Conservation (phyloP, 2,797 vertebrate species). For the Neosalanx taihuensis region DNA sequence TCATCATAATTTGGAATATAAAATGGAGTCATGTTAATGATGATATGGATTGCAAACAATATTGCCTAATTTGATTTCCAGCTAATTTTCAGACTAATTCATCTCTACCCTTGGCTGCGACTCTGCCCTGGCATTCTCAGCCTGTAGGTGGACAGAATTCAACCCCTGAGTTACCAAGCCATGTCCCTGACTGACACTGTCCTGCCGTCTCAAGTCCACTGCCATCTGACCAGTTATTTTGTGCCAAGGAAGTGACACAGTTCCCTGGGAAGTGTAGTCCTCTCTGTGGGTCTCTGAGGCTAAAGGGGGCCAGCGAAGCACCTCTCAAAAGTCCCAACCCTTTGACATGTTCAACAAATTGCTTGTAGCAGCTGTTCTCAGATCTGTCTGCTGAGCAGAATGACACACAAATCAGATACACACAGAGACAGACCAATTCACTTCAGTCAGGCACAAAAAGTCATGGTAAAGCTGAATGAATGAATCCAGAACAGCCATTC, state of each 20-base stretch:
- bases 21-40: no score
- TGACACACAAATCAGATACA: constrained; percentile 13
- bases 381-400: constrained; percentile 59
- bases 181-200: constrained; percentile 31
- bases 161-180: constrained; percentile 10
- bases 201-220: constrained; percentile 21
- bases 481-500: constrained; percentile 18
- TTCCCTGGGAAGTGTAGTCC: constrained; percentile 24
- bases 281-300: constrained; percentile 26
- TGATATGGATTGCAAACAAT: no score
- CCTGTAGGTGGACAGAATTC: constrained; percentile 35
- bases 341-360: constrained; percentile 65
- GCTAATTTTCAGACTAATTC: neutral
- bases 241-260: constrained; percentile 26
- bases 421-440: neutral
- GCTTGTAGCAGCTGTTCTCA: constrained; percentile 64
- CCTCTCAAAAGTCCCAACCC: constrained; percentile 42
- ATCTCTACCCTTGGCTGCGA: constrained; percentile 33
- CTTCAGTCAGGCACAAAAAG: no score
- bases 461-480: neutral
- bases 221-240: constrained; percentile 33
- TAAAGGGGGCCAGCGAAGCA: constrained; percentile 23
- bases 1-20: no score
- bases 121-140: constrained; percentile 18
- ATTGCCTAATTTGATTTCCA: neutral